Evolutionary conservation across 2,888 invertebrate genomes (phyloP).

Genomic region (Melanchra persicariae): DNA sequence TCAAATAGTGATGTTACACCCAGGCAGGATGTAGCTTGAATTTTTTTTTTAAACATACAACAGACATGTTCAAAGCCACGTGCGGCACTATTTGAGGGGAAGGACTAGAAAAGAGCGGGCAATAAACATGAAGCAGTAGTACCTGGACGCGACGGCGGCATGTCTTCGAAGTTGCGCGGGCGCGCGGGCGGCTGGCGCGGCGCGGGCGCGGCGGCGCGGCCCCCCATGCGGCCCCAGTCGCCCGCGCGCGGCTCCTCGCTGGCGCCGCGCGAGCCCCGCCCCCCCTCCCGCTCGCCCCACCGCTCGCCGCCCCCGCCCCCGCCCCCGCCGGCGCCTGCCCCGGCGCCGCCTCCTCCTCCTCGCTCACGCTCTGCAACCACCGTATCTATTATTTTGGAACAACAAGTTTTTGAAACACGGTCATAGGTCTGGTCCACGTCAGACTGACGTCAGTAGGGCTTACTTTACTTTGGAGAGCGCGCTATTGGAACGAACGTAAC

Average conservation of each 20-base stretch:
- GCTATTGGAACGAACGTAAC: too few relatives aligned
- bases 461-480: not conserved
- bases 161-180: slow-evolving; percentile 82
- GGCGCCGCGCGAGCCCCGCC: slow-evolving; percentile 80
- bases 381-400: slow-evolving; percentile 53
- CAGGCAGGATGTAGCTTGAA: not conserved
- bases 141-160: slow-evolving; percentile 86
- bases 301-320: slow-evolving; percentile 77
- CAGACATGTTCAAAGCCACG: not conserved
- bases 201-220: slow-evolving; percentile 73
- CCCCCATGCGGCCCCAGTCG: slow-evolving; percentile 85
- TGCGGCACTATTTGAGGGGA: not conserved
- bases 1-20: slow-evolving; percentile 1
- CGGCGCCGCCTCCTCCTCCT: slow-evolving; percentile 79
- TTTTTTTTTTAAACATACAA: not conserved
- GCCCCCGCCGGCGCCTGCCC: slow-evolving; percentile 75
- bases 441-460: not conserved
- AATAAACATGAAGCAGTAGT: slow-evolving; percentile 18
- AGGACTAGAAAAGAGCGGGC: not conserved
- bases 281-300: slow-evolving; percentile 73
- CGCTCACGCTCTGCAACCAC: slow-evolving; percentile 72
- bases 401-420: not conserved
- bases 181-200: slow-evolving; percentile 70
- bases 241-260: slow-evolving; percentile 72
- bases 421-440: not conserved